phyloP scores from a whole-genome alignment of 1,140 invertebrate genomes.

The Spodoptera litura region DNA sequence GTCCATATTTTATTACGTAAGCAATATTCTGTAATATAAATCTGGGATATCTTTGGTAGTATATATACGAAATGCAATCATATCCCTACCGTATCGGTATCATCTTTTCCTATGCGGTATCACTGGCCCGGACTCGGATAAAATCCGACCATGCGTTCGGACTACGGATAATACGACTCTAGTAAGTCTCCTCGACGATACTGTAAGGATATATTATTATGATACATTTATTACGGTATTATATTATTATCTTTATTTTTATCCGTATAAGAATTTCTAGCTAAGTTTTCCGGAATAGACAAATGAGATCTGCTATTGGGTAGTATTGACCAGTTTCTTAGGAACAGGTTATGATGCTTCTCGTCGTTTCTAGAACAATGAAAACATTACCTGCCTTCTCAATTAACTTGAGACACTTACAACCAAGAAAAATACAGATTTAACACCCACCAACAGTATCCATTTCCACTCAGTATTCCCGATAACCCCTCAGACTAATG shows the following conservation, averaged over 20 bases:
- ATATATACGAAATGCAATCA: conserved; percentile 14
- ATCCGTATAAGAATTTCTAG: no score
- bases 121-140: conserved; percentile 1
- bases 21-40: neutral
- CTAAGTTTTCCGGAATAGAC: no score
- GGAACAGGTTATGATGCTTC: no score
- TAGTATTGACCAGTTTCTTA: no score
- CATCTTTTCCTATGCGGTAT: neutral
- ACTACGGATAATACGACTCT: neutral
- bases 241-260: no score
- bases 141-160: neutral
- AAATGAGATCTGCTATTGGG: no score
- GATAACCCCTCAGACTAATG: conserved; percentile 24
- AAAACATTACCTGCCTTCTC: no score
- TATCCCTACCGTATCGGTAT: conserved; percentile 6
- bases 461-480: conserved; percentile 31
- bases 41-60: neutral
- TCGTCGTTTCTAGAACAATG: no score
- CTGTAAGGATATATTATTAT: neutral
- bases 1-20: neutral
- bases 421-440: no score
- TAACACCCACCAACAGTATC: neutral
- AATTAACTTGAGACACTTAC: no score
- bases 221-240: no score
- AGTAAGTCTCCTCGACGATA: no score